Percentiles rank a stretch among this genome's conserved stretches.
Evolutionary conservation across 2,797 vertebrate genomes (phyloP).

Genomic region (Podarcis siculus): DNA sequence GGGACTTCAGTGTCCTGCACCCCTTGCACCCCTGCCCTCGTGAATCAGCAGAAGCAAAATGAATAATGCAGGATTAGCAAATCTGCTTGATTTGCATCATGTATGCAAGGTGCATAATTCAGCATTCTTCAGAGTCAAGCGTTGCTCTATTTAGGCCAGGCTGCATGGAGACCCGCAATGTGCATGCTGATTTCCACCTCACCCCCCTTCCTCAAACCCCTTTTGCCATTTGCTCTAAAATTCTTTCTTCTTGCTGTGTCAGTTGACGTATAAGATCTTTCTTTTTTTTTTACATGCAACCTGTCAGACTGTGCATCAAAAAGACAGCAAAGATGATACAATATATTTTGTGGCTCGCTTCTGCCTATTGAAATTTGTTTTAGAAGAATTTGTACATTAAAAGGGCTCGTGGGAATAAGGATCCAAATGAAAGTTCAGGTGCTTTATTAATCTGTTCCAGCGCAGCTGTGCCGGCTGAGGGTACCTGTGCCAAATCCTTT

Average conservation of each 20-base stretch:
- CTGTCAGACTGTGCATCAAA: conserved; percentile 27
- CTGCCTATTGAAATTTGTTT: background rate
- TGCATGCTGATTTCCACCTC: background rate
- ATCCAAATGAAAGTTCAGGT: conserved; percentile 26
- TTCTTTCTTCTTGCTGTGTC: background rate
- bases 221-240: background rate
- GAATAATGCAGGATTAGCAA: background rate
- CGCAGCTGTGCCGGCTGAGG: conserved; percentile 23
- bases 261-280: background rate
- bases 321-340: conserved; percentile 27
- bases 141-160: background rate
- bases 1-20: background rate
- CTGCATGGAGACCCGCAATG: background rate
- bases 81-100: background rate
- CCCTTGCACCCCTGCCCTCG: background rate
- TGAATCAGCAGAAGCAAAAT: background rate
- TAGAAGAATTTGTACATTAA: background rate
- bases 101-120: background rate
- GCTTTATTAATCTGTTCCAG: conserved; percentile 31
- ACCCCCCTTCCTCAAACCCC: conserved; percentile 12
- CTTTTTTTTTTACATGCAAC: background rate
- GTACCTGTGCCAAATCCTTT: conserved; percentile 36
- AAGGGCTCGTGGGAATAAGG: conserved; percentile 21
- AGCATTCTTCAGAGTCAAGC: background rate
- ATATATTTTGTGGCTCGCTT: conserved; percentile 35